phyloP scores from a whole-genome alignment of 2,888 invertebrate genomes.

The Eupithecia exiguata region DNA sequence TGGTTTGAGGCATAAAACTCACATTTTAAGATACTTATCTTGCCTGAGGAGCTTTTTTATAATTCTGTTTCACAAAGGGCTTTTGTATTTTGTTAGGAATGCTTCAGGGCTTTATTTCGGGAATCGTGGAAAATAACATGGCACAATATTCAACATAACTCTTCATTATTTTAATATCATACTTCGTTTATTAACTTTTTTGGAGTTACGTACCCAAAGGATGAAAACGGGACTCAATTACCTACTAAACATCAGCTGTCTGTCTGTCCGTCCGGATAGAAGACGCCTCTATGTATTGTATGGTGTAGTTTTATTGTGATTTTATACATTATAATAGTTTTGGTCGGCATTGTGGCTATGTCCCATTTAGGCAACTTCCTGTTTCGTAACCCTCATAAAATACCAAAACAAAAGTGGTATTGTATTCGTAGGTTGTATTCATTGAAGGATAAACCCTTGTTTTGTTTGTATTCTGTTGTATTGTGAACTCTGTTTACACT shows the following conservation, averaged over 20 bases:
- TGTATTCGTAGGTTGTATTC: neutral
- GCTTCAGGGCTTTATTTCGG: neutral
- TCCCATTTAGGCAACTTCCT: neutral
- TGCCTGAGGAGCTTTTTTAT: slow-evolving; percentile 6
- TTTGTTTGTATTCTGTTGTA: neutral
- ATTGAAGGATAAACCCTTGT: neutral
- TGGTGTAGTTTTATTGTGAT: too few relatives aligned
- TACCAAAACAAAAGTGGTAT: neutral
- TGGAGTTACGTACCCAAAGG: too few relatives aligned
- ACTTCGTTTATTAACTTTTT: neutral
- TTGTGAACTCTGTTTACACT: neutral
- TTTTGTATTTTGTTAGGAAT: neutral
- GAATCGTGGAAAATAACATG: neutral
- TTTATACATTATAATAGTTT: neutral
- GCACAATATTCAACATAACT: neutral
- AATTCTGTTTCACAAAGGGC: slow-evolving; percentile 7
- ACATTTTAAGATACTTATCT: slow-evolving; percentile 6
- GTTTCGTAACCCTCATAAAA: slow-evolving; percentile 2
- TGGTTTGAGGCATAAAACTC: slow-evolving; percentile 2
- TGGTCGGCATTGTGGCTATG: neutral
- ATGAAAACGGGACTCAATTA: too few relatives aligned
- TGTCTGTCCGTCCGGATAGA: too few relatives aligned
- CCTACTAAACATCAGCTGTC: too few relatives aligned
- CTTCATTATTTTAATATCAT: neutral
- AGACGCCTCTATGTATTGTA: too few relatives aligned